Evolutionary conservation across 2,113 vertebrate species (phyloP), one percentile per base, ranked within the genome.

Genomic region (Pachyramphus minor): DNA sequence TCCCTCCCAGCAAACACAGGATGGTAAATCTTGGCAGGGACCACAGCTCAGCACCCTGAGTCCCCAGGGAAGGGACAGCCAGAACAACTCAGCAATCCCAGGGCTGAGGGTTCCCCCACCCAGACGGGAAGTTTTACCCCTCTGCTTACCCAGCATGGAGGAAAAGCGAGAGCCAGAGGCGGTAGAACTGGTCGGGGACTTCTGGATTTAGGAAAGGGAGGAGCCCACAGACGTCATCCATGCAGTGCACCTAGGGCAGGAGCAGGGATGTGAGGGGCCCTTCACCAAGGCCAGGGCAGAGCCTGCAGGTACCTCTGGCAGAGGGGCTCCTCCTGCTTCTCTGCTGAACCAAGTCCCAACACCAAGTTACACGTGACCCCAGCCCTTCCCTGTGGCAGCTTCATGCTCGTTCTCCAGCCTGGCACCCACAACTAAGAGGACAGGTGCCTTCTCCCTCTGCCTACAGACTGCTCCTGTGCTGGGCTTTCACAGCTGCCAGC

Each of bases 101-200:
- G 1, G 14, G 17, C 20, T 83, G 58, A 47, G 87, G 50, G 24
- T 14, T 77, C 31, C 62, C 77, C 72, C 47, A 27, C 13, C 35
- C 63, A 6, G 0, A 9, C 0, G 9, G 28, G 18, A 24, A 71
- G 44, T 50, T 89, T 45, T 33, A 55, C 37, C 37, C 44, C 73
- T 55, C 3, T 28, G 41, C 97, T 98, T 98, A 99, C 99, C 99
- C 99, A 73, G 99, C 99, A 19, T 99, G 99, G 42, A 99, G 98
- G 98, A 99, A 99, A 78, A 99, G 99, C 0, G 99, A 99, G 77
- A 99, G 98, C 99, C 99, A 99, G 76, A 99, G 98, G 90, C 99
- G 98, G 97, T 99, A 99, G 97, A 99, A 99, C 98, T 99, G 99
- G 98, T 99, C 99, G 41, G 99, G 99, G 94, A 99, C 98, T 96